Evolutionary conservation across 1,140 invertebrate species (phyloP).

Genomic region (Papilio glaucus): DNA sequence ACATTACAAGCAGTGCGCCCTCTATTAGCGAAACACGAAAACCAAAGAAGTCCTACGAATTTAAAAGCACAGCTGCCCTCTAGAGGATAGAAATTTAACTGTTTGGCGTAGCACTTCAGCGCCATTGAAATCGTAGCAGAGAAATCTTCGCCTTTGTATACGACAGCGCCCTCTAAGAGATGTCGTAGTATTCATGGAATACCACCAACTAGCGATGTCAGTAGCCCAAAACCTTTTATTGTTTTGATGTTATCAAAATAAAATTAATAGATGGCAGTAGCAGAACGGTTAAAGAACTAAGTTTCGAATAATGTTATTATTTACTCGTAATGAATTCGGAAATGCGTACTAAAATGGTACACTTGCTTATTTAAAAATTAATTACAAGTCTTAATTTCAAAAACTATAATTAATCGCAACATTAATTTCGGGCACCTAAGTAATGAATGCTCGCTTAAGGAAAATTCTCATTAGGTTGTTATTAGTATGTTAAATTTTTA

Average conservation of each 20-base stretch:
- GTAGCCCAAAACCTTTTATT: not conserved
- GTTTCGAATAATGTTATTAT: not conserved
- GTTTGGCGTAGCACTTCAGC: not conserved
- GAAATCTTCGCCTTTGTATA: not conserved
- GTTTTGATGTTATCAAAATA: not conserved
- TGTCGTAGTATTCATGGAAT: not conserved
- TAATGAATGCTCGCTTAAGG: no score
- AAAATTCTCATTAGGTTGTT: not conserved
- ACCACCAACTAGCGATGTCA: not conserved
- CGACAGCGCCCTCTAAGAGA: not conserved
- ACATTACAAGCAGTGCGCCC: not conserved
- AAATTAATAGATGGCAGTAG: slow-evolving; percentile 1
- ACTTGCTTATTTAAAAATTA: no score
- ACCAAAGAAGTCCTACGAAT: not conserved
- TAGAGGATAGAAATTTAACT: not conserved
- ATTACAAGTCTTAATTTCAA: no score
- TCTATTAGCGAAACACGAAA: not conserved
- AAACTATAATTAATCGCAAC: no score
- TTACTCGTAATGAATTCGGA: no score
- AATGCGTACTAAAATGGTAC: no score
- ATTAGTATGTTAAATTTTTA: not conserved
- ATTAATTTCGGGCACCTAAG: no score
- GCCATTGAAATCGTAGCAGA: not conserved
- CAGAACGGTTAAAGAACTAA: not conserved
- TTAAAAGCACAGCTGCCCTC: not conserved